phyloP scores from a whole-genome alignment of 2,888 invertebrate species.

The Thymelicus lineola region DNA sequence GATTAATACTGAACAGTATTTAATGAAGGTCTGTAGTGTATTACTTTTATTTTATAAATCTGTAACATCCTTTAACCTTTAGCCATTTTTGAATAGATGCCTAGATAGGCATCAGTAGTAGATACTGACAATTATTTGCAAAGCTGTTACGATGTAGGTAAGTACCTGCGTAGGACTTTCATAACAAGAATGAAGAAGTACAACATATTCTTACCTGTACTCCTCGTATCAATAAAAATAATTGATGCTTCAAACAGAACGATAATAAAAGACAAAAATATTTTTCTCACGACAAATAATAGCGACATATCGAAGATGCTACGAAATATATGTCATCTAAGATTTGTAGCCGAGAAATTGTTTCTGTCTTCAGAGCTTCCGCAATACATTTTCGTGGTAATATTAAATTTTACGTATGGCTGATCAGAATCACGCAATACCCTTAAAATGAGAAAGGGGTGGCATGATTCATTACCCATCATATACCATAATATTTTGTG shows the following conservation, averaged over 20 bases:
- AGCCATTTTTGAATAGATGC: not conserved
- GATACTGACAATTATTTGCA: not conserved
- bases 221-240: slow-evolving; percentile 48
- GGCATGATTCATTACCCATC: slow-evolving; percentile 32
- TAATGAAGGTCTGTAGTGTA: not conserved
- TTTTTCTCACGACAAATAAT: slow-evolving; percentile 58
- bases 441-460: slow-evolving; percentile 42
- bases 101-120: too few species aligned
- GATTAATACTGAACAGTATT: too few species aligned
- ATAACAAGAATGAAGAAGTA: not conserved
- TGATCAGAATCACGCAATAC: slow-evolving; percentile 49
- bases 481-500: slow-evolving; percentile 9
- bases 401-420: slow-evolving; percentile 57
- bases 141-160: not conserved
- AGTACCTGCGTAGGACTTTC: not conserved
- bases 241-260: slow-evolving; percentile 54
- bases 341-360: slow-evolving; percentile 66
- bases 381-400: slow-evolving; percentile 54
- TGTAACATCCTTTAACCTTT: too few species aligned
- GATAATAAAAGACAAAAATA: slow-evolving; percentile 56
- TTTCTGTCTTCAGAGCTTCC: slow-evolving; percentile 55
- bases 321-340: slow-evolving; percentile 60
- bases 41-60: not conserved
- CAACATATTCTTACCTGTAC: not conserved
- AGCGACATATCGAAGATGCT: slow-evolving; percentile 57